Percentiles rank a stretch among this genome's conserved stretches.
These are phyloP conservation scores for Sarotherodon lohbergeri DNA, from an alignment of 2,113 vertebrate genomes.

Conservation along the genomic window DNA sequence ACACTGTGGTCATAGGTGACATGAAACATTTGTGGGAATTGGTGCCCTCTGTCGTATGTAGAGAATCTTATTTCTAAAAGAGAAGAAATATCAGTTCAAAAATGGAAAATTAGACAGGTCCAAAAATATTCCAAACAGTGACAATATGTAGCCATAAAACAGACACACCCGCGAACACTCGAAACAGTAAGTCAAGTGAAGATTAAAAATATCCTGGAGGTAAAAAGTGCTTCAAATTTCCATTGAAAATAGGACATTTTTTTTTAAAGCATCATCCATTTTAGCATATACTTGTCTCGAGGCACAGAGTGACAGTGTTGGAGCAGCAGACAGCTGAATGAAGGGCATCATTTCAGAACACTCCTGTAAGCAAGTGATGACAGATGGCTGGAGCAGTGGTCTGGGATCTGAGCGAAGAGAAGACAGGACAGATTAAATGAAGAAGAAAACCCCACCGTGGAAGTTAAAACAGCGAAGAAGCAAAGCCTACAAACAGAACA, in stretches of 20 bases:
- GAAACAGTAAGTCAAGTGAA: neutral
- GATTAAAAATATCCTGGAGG: neutral
- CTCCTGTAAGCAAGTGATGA: constrained; percentile 79
- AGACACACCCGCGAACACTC: neutral
- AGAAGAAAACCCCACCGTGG: neutral
- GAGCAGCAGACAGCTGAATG: constrained; percentile 7
- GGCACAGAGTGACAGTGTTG: neutral
- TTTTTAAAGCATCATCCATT: neutral
- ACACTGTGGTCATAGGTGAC: neutral
- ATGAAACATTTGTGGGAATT: neutral
- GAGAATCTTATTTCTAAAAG: neutral
- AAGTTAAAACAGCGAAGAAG: neutral
- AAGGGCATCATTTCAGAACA: constrained; percentile 73
- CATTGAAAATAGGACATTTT: neutral
- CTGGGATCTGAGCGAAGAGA: constrained; percentile 74
- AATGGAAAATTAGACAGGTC: neutral
- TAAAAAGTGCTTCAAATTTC: neutral
- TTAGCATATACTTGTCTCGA: neutral
- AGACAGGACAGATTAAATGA: neutral
- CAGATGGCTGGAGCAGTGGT: constrained; percentile 69
- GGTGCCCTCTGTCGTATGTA: constrained; percentile 38
- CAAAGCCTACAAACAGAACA: neutral
- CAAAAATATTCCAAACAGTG: neutral
- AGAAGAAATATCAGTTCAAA: neutral
- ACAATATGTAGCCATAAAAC: neutral